Base-by-base conservation (phyloP, 2,888 invertebrate genomes). In the Sinhomidia bicolor region DNA sequence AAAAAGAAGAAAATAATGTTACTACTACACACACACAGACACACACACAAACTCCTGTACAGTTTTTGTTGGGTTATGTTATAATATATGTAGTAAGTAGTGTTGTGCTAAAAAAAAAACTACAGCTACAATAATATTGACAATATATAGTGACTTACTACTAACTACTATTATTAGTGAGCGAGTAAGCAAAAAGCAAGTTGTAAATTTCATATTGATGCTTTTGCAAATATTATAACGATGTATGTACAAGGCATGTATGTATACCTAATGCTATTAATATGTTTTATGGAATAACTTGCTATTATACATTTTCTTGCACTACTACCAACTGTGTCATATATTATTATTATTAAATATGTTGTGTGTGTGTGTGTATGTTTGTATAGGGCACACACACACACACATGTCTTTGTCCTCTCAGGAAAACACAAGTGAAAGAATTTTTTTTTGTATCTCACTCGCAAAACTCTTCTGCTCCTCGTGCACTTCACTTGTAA, bases 361-460 rank as follows among this genome's bases (percentile, higher is more conserved):
- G 80, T 57, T 62, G 36, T 57, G 57, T 62, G n/a, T n/a, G n/a
- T 12, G 80, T 60, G 57, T 60, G 9, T 62, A 29, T 29, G 26
- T 81, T 32, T 68, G 36, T 41, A 29, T 41, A 71, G 74, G 71
- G 14, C 26, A 23, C 36, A 54, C 54, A 54, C n/a, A 54, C n/a
- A 17, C 17, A 54, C 81, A 44, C 76, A 62, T 84, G 84, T 84
- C 84, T 84, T 84, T 84, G 84, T 84, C 84, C 84, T 84, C 76
- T 62, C 23, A 41, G 57, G 78, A 78, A 78, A 78, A 78, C 76
- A 78, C 57, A 60, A 84, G 84, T 71, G 84, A 76, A 84, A 71
- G 47, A 76, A 20, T 41, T 51, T 78, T n/a, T 12, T 71, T 41
- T 41, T 71, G 4, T 78, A 17, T 57, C 6, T 14, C 29, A 26